A percentile compares a stretch with the other conserved stretches of the same genome.
Conservation (phyloP, 2,797 vertebrate genomes). For the Falco rusticolus region DNA sequence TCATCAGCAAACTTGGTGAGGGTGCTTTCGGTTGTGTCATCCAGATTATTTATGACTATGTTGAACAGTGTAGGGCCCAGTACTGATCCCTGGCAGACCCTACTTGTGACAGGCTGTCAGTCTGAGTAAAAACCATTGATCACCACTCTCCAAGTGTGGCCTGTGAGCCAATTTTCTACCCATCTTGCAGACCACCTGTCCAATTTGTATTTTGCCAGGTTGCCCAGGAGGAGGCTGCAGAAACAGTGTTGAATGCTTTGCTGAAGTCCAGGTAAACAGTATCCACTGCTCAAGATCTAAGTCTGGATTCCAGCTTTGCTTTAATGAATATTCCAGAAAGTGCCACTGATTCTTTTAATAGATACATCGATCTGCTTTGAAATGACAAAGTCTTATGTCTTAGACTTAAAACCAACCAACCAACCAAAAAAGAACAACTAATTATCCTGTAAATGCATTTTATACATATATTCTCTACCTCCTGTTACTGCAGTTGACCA, state of each 20-base stretch:
- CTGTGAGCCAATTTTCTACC: background rate
- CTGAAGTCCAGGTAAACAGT: background rate
- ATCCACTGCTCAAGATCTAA: background rate
- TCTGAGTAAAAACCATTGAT: background rate
- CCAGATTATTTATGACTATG: background rate
- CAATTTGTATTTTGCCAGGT: background rate
- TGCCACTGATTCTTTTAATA: background rate
- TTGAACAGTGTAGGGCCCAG: background rate
- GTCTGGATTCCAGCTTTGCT: background rate
- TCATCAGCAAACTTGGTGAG: background rate
- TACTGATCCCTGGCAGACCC: background rate
- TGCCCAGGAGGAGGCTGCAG: background rate
- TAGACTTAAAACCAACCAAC: background rate
- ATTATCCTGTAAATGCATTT: background rate
- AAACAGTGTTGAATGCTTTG: background rate
- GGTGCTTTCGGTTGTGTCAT: fast-evolving
- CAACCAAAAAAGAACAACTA: background rate
- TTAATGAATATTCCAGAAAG: background rate
- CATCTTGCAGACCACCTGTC: background rate
- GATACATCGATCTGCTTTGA: background rate
- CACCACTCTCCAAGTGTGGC: no score
- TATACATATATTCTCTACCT: background rate
- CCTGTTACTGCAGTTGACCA: background rate
- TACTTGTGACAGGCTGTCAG: background rate
- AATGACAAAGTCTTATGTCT: background rate